phyloP scores from a whole-genome alignment of 2,113 vertebrate species.

The Odobenus rosmarus region DNA sequence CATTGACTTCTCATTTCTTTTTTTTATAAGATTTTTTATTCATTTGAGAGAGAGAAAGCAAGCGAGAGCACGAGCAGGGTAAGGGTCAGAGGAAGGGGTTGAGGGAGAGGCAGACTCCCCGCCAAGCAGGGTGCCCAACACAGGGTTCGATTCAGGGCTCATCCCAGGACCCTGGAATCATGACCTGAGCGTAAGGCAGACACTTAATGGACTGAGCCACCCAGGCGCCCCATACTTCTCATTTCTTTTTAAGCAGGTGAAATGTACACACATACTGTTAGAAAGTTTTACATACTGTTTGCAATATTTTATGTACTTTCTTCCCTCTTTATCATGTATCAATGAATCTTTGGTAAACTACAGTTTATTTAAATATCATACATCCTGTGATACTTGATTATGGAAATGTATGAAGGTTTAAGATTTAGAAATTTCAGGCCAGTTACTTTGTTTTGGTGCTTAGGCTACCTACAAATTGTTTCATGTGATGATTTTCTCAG shows the following conservation, averaged over 20 bases:
- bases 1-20: background rate
- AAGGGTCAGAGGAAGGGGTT: background rate
- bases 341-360: background rate
- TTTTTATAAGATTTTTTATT: background rate
- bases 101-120: background rate
- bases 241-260: background rate
- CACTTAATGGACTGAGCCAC: background rate
- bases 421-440: slow-evolving; percentile 23
- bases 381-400: slow-evolving; percentile 15
- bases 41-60: background rate
- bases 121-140: background rate
- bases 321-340: background rate
- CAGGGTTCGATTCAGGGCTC: background rate
- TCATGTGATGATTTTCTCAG: background rate
- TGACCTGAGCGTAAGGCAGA: background rate
- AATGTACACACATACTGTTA: background rate
- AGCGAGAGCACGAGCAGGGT: background rate
- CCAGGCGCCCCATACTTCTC: background rate
- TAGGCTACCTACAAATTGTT: background rate
- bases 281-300: background rate
- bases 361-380: background rate
- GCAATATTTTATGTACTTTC: background rate
- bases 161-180: background rate
- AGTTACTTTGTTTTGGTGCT: slow-evolving; percentile 55
- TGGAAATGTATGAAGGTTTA: slow-evolving; percentile 45